These are phyloP conservation scores for Symphodus melops DNA, from an alignment of 2,113 vertebrate genomes.

Conservation along the genomic window DNA sequence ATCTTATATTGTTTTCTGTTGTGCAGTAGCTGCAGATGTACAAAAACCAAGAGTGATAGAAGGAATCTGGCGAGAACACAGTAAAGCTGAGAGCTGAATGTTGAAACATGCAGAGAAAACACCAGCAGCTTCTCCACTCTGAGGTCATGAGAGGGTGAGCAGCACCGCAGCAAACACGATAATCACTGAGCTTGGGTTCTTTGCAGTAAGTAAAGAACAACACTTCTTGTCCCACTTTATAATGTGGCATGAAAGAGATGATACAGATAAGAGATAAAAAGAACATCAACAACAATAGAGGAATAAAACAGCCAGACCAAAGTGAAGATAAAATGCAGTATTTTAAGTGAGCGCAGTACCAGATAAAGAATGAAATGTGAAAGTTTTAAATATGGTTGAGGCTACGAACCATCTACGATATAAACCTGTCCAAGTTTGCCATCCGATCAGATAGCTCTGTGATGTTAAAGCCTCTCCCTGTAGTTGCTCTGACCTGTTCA, in stretches of 20 bases:
- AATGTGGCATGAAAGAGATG: not conserved
- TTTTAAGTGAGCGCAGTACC: not conserved
- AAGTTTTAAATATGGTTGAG: too few relatives aligned
- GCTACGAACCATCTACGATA: too few relatives aligned
- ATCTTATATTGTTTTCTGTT: too few relatives aligned
- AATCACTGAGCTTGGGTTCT: not conserved
- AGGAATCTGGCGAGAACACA: not conserved
- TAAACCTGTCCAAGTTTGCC: too few relatives aligned
- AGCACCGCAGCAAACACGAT: not conserved
- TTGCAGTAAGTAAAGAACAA: not conserved
- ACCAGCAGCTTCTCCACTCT: slow-evolving; percentile 8
- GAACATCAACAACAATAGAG: too few relatives aligned
- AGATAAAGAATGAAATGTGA: too few relatives aligned
- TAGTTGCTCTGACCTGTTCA: too few relatives aligned
- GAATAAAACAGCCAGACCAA: not conserved
- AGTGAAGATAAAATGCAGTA: not conserved
- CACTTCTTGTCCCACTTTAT: too few relatives aligned
- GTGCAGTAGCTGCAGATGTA: too few relatives aligned
- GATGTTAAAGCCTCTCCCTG: too few relatives aligned
- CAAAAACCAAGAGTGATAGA: not conserved
- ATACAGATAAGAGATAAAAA: too few relatives aligned
- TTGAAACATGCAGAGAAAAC: slow-evolving; percentile 5
- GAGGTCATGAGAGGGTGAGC: slow-evolving; percentile 3
- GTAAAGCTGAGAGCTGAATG: not conserved
- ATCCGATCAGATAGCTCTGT: too few relatives aligned